Percentiles rank a stretch among this genome's conserved stretches.
Evolutionary conservation across 2,888 invertebrate genomes (phyloP).

Genomic region (Lepidocyrtinus sp.): DNA sequence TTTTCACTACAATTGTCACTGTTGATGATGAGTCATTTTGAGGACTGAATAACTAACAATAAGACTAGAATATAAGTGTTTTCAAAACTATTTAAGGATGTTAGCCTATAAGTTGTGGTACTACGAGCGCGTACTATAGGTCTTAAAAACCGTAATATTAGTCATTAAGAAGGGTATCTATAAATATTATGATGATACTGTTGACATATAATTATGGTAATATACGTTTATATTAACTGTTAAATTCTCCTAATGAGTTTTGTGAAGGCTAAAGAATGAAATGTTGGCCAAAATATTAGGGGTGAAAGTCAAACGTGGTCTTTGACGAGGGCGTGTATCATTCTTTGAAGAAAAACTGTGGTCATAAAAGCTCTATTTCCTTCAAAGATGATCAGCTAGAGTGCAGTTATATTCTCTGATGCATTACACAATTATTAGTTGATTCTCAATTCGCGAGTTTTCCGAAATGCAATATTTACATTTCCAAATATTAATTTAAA

Average conservation of each 20-base stretch:
- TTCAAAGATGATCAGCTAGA: too few species aligned
- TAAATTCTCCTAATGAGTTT: too few species aligned
- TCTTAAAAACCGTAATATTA: slow-evolving; percentile 42
- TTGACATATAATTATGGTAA: neutral
- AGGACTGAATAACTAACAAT: slow-evolving; percentile 62
- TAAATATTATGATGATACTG: neutral
- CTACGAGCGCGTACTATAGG: slow-evolving; percentile 16
- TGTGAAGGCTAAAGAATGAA: too few species aligned
- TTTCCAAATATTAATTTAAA: neutral
- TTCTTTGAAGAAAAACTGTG: too few species aligned
- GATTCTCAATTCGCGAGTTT: neutral
- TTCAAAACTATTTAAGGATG: slow-evolving; percentile 43
- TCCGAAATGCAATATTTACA: slow-evolving; percentile 18
- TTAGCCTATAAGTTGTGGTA: neutral
- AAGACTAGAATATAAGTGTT: slow-evolving; percentile 59
- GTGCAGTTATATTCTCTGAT: neutral
- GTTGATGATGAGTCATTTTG: slow-evolving; percentile 63
- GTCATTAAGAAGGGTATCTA: slow-evolving; percentile 52
- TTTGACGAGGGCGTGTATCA: too few species aligned
- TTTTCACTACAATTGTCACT: slow-evolving; percentile 43
- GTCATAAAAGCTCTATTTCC: too few species aligned
- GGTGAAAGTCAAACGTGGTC: too few species aligned
- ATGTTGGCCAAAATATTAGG: too few species aligned
- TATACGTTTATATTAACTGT: too few species aligned
- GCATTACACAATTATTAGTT: neutral